A percentile compares a stretch with the other conserved stretches of the same genome.
phyloP scores from a whole-genome alignment of 1,140 invertebrate species.

The Lithobius niger region DNA sequence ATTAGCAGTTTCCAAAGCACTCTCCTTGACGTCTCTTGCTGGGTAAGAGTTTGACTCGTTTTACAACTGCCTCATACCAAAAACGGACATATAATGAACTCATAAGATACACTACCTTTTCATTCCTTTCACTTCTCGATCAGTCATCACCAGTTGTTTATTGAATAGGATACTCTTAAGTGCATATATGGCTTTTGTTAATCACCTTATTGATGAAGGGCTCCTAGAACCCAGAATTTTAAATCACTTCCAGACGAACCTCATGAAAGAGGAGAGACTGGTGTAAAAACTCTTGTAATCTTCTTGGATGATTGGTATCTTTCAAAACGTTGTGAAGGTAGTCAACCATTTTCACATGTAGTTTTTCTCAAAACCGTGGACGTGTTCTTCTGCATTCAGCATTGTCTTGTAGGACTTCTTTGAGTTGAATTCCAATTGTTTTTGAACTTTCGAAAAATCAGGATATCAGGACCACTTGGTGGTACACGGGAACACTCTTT shows the following conservation, averaged over 20 bases:
- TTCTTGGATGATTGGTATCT: neutral
- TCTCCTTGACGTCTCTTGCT: conserved; percentile 10
- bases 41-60: conserved; percentile 10
- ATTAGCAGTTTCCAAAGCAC: neutral
- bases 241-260: neutral
- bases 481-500: too few species aligned
- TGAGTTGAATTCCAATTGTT: conserved; percentile 5
- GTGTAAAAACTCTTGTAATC: conserved; percentile 11
- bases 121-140: neutral
- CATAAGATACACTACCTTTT: neutral
- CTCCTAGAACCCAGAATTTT: conserved; percentile 6
- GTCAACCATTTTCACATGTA: conserved; percentile 13
- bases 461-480: conserved; percentile 8
- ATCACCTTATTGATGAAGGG: conserved; percentile 9
- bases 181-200: conserved; percentile 11
- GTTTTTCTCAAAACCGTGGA: neutral
- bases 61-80: conserved; percentile 14
- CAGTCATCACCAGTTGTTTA: neutral
- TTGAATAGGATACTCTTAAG: conserved; percentile 6
- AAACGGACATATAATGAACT: conserved; percentile 10
- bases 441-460: conserved; percentile 14
- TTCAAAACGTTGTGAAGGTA: conserved; percentile 11
- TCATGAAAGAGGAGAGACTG: conserved; percentile 5
- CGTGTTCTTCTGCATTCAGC: conserved; percentile 3
- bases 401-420: conserved; percentile 12